Conservation (phyloP, 2,888 invertebrate genomes). For the Drosophila anceps region DNA sequence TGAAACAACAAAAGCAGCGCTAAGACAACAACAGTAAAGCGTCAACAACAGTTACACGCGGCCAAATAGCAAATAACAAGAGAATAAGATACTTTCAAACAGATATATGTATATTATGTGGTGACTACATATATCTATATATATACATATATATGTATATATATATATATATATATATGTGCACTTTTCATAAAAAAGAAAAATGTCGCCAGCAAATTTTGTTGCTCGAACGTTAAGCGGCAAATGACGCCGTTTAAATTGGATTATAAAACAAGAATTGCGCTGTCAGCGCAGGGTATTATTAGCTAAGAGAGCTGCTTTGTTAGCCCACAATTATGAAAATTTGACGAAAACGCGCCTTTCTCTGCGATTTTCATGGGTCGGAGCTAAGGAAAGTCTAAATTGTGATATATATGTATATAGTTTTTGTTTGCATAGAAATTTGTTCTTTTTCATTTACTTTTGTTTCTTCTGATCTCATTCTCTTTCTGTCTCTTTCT, state of each 20-base stretch:
- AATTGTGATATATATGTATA: not conserved
- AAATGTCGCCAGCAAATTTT: slow-evolving; percentile 36
- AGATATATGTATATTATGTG: not conserved
- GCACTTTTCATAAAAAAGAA: slow-evolving; percentile 35
- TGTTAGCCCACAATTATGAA: not conserved
- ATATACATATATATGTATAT: slow-evolving; percentile 11
- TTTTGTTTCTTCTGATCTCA: not conserved
- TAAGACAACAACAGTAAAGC: slow-evolving; percentile 34
- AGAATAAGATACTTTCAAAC: slow-evolving; percentile 19
- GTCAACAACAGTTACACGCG: slow-evolving; percentile 58
- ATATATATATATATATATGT: slow-evolving; percentile 18
- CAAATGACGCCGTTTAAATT: slow-evolving; percentile 50
- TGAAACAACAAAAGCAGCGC: slow-evolving; percentile 30
- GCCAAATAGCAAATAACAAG: slow-evolving; percentile 30
- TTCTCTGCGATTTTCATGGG: not conserved
- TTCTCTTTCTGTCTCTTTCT: not conserved
- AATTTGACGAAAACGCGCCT: not conserved
- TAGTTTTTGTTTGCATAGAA: not conserved
- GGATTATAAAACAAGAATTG: slow-evolving; percentile 48
- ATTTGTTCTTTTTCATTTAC: not conserved
- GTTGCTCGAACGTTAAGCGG: slow-evolving; percentile 10
- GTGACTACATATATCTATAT: not conserved
- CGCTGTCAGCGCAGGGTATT: not conserved
- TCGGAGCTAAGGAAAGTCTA: not conserved
- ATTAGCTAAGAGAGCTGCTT: not conserved